Evolutionary conservation across 2,888 invertebrate genomes (phyloP).

Genomic region (Tyria jacobaeae): DNA sequence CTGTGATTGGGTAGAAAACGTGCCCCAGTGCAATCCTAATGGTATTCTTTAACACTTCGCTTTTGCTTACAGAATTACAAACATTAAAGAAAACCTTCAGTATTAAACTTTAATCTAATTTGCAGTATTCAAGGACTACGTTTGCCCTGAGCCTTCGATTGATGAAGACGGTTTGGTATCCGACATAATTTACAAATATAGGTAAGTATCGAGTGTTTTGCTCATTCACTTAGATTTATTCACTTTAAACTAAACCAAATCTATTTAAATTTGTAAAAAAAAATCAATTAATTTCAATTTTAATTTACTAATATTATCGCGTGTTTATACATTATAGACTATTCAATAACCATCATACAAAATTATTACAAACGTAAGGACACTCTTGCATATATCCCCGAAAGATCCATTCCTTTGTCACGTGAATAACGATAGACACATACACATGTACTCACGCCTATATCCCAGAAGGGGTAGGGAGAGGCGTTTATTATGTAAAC

Average conservation of each 20-base stretch:
- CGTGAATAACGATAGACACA: too few relatives aligned
- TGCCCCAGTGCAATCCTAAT: slow-evolving; percentile 63
- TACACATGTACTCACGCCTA: neutral
- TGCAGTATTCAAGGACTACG: slow-evolving; percentile 61
- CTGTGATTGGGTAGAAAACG: slow-evolving; percentile 75
- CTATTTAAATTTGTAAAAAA: too few relatives aligned
- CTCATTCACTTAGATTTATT: neutral
- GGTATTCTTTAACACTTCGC: slow-evolving; percentile 35
- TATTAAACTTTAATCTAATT: slow-evolving; percentile 11
- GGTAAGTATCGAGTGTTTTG: slow-evolving; percentile 32
- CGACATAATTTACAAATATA: slow-evolving; percentile 58
- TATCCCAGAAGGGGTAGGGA: too few relatives aligned
- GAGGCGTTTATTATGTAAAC: too few relatives aligned
- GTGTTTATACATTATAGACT: too few relatives aligned
- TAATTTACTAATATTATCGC: too few relatives aligned
- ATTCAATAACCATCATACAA: too few relatives aligned
- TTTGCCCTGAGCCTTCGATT: slow-evolving; percentile 56
- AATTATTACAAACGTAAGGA: too few relatives aligned
- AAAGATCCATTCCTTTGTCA: too few relatives aligned
- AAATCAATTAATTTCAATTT: too few relatives aligned
- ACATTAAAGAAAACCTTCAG: neutral
- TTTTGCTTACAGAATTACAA: neutral
- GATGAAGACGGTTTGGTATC: slow-evolving; percentile 50
- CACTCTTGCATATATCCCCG: too few relatives aligned
- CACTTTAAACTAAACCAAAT: too few relatives aligned